Percentiles rank a stretch among this genome's conserved stretches.
Evolutionary conservation across 2,888 invertebrate genomes (phyloP).

Genomic region (Dorcus hopei): DNA sequence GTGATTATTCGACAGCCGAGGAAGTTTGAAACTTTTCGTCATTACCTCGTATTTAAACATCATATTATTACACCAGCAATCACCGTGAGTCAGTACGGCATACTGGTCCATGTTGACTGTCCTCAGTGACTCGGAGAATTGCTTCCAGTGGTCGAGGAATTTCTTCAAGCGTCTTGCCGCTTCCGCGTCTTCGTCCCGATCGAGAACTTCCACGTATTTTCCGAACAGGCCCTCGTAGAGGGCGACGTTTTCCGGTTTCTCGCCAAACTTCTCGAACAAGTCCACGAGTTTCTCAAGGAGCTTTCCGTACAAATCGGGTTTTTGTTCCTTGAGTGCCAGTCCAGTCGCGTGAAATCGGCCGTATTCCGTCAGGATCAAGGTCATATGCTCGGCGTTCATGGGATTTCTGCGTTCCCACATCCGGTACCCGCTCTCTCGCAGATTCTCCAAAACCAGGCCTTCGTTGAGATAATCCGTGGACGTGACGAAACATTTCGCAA

Average conservation of each 20-base stretch:
- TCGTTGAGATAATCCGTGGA: not conserved
- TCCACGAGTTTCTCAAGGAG: conserved; percentile 1
- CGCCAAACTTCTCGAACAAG: conserved; percentile 2
- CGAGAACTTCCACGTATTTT: conserved; percentile 1
- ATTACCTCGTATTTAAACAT: conserved; percentile 29
- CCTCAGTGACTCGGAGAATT: not conserved
- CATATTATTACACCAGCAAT: conserved; percentile 37
- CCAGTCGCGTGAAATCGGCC: conserved; percentile 18
- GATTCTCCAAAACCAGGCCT: conserved; percentile 14
- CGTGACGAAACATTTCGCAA: conserved; percentile 14
- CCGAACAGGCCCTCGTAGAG: not conserved
- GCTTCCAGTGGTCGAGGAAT: too few relatives aligned
- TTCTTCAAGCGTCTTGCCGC: not conserved
- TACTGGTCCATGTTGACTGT: conserved; percentile 10
- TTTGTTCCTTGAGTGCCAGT: conserved; percentile 16
- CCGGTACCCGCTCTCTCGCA: conserved; percentile 11
- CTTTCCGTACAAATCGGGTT: conserved; percentile 1
- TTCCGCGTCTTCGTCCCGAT: conserved; percentile 3
- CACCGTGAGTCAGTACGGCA: conserved; percentile 30
- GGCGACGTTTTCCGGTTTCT: not conserved
- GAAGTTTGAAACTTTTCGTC: not conserved
- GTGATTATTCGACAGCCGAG: too few relatives aligned
- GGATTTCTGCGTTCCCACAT: conserved; percentile 9
- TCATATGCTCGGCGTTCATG: conserved; percentile 17
- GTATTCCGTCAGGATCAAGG: conserved; percentile 10